phyloP scores from a whole-genome alignment of 2,113 vertebrate species.

The Tympanuchus pallidicinctus region DNA sequence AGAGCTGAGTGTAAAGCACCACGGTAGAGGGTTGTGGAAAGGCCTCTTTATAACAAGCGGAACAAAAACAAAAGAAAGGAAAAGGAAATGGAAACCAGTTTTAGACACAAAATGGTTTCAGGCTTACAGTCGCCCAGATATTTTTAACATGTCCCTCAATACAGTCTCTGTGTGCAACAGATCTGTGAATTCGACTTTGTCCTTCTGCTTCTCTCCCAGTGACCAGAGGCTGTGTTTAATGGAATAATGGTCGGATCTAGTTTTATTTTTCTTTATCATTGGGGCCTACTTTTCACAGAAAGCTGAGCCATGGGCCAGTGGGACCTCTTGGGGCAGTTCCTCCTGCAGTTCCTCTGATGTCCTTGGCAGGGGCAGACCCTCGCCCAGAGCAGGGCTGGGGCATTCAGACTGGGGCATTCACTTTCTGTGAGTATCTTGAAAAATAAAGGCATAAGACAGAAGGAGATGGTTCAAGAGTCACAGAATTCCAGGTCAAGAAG shows the following conservation, averaged over 20 bases:
- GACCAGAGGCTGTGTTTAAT: neutral
- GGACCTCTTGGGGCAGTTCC: neutral
- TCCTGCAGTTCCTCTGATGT: neutral
- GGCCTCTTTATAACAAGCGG: neutral
- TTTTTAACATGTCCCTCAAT: conserved; percentile 58
- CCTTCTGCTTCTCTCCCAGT: neutral
- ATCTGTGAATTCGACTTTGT: neutral
- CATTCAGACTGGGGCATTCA: neutral
- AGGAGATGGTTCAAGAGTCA: neutral
- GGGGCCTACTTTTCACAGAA: neutral
- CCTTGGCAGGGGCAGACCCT: neutral
- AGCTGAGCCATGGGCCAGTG: neutral
- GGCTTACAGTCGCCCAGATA: conserved; percentile 25
- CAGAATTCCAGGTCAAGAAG: neutral
- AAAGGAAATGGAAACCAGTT: conserved; percentile 49
- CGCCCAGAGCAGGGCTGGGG: too few relatives aligned
- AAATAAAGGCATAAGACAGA: neutral
- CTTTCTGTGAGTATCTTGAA: neutral
- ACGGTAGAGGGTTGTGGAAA: fast-evolving
- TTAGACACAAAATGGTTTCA: conserved; percentile 53
- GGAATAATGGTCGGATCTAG: neutral
- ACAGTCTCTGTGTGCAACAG: conserved; percentile 17
- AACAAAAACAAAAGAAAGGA: conserved; percentile 10
- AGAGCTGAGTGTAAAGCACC: neutral
- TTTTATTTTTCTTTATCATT: neutral